Evolutionary conservation across 2,888 invertebrate genomes (phyloP).

Genomic region (Listrodromus nycthemerus): DNA sequence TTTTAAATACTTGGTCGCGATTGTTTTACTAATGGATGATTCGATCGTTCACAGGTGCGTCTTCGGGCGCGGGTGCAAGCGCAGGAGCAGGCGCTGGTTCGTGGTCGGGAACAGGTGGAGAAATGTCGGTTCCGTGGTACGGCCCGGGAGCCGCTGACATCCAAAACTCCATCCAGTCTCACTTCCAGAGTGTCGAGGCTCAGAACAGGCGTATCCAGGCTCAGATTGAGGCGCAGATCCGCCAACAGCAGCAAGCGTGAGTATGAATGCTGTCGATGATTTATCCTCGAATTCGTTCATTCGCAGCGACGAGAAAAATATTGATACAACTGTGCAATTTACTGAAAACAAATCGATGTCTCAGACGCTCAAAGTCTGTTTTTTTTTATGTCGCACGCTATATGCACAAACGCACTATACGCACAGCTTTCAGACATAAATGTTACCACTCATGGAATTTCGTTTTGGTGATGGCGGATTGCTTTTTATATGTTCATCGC

Average conservation of each 20-base stretch:
- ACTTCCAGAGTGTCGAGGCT: constrained; percentile 68
- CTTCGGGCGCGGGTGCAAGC: constrained; percentile 1
- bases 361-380: constrained; percentile 2
- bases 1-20: constrained; percentile 1
- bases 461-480: constrained; percentile 52
- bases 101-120: constrained; percentile 1
- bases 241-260: constrained; percentile 74
- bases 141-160: constrained; percentile 15
- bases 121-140: constrained; percentile 18
- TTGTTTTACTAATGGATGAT: constrained; percentile 10
- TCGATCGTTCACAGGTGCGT: constrained; percentile 33
- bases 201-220: constrained; percentile 70
- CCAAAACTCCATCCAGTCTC: constrained; percentile 35
- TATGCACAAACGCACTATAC: not conserved
- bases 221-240: constrained; percentile 66
- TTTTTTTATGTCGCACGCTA: constrained; percentile 6
- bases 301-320: constrained; percentile 37
- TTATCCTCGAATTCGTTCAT: not conserved
- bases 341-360: not conserved
- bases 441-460: constrained; percentile 37
- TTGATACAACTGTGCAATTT: constrained; percentile 35
- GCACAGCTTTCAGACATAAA: constrained; percentile 23
- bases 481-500: constrained; percentile 54
- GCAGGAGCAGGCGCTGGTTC: constrained; percentile 3
- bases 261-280: constrained; percentile 49